Evolutionary conservation across 2,113 vertebrate species (phyloP).

Genomic region (Alethe diademata): DNA sequence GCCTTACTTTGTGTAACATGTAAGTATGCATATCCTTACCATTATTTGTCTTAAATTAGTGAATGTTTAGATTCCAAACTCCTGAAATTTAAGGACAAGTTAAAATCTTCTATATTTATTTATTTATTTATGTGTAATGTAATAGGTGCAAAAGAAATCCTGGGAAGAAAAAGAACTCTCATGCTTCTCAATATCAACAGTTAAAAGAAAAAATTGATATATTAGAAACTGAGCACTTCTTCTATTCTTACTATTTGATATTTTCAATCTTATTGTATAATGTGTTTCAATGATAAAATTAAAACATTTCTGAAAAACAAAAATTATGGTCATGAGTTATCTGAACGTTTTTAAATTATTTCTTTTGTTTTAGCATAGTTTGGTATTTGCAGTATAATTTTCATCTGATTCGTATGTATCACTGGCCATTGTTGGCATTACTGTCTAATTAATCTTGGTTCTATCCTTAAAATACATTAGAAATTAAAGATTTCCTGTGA

Average conservation of each 20-base stretch:
- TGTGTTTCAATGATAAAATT: neutral
- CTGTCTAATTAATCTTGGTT: slow-evolving; percentile 19
- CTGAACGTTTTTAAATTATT: neutral
- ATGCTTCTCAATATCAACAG: neutral
- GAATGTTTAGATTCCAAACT: neutral
- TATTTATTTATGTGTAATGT: neutral
- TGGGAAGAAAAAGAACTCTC: neutral
- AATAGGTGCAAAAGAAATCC: neutral
- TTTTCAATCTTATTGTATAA: neutral
- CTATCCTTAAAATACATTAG: neutral
- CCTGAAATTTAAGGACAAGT: neutral
- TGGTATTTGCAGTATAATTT: neutral
- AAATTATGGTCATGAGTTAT: neutral
- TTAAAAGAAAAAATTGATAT: neutral
- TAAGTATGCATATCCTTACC: neutral
- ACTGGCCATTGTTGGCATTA: neutral
- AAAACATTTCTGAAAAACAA: neutral
- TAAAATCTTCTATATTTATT: neutral
- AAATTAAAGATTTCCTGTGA: slow-evolving; percentile 56
- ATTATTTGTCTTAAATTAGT: neutral
- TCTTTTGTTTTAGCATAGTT: neutral
- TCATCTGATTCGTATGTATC: neutral
- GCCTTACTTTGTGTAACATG: neutral
- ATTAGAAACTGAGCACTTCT: neutral
- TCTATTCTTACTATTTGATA: neutral